Evolutionary conservation across 2,797 vertebrate genomes (phyloP).

Genomic region (Sebastes elongatus): DNA sequence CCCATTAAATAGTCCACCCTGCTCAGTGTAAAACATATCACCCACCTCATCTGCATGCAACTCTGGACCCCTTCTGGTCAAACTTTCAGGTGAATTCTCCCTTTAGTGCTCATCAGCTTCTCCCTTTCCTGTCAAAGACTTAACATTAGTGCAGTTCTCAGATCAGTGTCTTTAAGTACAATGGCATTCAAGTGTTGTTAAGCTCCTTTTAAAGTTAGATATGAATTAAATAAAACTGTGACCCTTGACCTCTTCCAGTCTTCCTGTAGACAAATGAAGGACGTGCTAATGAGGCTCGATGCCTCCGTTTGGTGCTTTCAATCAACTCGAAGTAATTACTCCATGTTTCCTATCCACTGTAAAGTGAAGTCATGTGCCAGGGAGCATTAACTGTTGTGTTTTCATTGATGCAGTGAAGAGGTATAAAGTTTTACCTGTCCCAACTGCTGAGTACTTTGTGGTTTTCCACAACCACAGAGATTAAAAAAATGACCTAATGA

Average conservation of each 20-base stretch:
- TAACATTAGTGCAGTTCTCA: conserved; percentile 21
- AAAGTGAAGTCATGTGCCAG: conserved; percentile 42
- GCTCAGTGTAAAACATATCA: conserved; percentile 12
- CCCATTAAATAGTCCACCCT: conserved; percentile 2
- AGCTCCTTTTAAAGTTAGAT: conserved; percentile 32
- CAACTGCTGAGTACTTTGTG: conserved; percentile 47
- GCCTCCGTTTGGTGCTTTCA: conserved; percentile 52
- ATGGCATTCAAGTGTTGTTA: conserved; percentile 21
- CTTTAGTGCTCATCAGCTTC: conserved; percentile 2
- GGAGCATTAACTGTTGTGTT: conserved; percentile 22
- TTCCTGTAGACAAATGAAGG: conserved; percentile 63
- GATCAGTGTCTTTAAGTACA: conserved; percentile 13
- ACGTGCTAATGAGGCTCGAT: conserved; percentile 6
- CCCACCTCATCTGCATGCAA: conserved; percentile 40
- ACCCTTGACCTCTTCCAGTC: conserved; percentile 46
- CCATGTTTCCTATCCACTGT: conserved; percentile 3
- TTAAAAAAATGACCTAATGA: conserved; percentile 33
- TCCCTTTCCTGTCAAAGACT: conserved; percentile 1
- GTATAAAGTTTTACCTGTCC: conserved; percentile 12
- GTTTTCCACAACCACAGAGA: conserved; percentile 32
- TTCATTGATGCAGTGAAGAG: conserved; percentile 2
- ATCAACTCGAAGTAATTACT: conserved; percentile 13
- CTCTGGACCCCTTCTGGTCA: conserved; percentile 10
- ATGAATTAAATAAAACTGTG: conserved; percentile 51
- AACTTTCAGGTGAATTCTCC: background rate